Conservation (phyloP, 1,140 invertebrate genomes). For the Conus betulinus region DNA sequence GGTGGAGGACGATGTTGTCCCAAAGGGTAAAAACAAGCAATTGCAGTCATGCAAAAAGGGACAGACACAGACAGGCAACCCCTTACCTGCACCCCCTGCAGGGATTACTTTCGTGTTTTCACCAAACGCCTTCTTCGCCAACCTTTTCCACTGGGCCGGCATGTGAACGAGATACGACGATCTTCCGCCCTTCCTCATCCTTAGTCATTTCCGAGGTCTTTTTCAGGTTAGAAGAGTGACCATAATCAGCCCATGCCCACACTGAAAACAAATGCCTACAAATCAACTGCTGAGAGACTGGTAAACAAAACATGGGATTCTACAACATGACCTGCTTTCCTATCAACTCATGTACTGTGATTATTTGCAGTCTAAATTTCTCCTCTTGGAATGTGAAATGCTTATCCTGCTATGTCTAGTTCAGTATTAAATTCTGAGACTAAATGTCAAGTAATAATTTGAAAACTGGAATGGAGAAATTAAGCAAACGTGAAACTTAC, state of each 20-base stretch:
- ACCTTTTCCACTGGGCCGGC: slow-evolving; percentile 85
- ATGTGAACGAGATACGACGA: slow-evolving; percentile 91
- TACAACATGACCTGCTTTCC: no score
- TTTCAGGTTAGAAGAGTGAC: slow-evolving; percentile 81
- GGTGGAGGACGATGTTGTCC: no score
- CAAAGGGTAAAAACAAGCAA: background rate
- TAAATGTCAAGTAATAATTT: no score
- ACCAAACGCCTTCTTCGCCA: slow-evolving; percentile 84
- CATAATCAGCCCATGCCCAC: slow-evolving; percentile 91
- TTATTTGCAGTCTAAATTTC: no score
- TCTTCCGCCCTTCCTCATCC: slow-evolving; percentile 72
- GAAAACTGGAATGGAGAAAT: no score
- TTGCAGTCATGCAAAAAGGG: background rate
- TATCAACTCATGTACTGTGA: no score
- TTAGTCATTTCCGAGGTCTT: slow-evolving; percentile 48
- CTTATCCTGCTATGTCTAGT: no score
- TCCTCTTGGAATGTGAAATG: no score
- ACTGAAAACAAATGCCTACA: slow-evolving; percentile 76
- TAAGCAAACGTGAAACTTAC: no score
- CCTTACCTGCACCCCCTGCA: slow-evolving; percentile 89
- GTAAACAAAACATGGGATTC: background rate
- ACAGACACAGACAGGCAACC: no score
- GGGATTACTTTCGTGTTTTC: slow-evolving; percentile 79
- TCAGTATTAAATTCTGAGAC: no score
- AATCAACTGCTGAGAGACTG: background rate